phyloP scores from a whole-genome alignment of 2,797 vertebrate species.

The Spheniscus humboldti region DNA sequence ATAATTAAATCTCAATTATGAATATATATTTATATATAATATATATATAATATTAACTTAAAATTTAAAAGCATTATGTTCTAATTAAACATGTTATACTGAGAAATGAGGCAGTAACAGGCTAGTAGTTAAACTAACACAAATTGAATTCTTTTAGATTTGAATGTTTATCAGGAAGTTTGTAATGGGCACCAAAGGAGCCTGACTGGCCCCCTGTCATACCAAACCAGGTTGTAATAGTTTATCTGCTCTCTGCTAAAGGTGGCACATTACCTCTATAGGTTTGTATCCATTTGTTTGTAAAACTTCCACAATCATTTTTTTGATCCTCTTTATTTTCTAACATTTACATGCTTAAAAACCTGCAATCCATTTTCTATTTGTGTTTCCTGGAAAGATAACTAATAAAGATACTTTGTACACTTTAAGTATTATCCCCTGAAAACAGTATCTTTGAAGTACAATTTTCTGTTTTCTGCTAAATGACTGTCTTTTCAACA shows the following conservation, averaged over 20 bases:
- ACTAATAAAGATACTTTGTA: conserved; percentile 4
- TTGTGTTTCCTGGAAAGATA: neutral
- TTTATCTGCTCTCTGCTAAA: conserved; percentile 4
- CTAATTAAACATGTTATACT: conserved; percentile 74
- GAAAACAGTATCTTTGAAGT: conserved; percentile 32
- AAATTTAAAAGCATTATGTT: conserved; percentile 79
- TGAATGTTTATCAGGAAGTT: conserved; percentile 37
- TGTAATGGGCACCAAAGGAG: conserved; percentile 4
- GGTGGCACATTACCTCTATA: neutral
- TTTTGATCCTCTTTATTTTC: conserved; percentile 17
- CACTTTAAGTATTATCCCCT: conserved; percentile 11
- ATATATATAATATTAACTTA: conserved; percentile 80
- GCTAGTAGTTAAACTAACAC: conserved; percentile 70
- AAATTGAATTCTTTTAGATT: conserved; percentile 4
- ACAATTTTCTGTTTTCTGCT: conserved; percentile 25
- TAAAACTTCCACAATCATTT: neutral
- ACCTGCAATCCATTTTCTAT: neutral
- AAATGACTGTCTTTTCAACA: neutral
- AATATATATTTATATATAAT: conserved; percentile 79
- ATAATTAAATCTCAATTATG: conserved; percentile 78
- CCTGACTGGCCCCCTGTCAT: neutral
- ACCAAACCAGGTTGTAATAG: neutral
- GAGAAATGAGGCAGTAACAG: conserved; percentile 71
- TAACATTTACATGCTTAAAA: conserved; percentile 8
- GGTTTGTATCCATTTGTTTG: neutral